Conservation (phyloP, 1,140 invertebrate species). For the Aphis gossypii region DNA sequence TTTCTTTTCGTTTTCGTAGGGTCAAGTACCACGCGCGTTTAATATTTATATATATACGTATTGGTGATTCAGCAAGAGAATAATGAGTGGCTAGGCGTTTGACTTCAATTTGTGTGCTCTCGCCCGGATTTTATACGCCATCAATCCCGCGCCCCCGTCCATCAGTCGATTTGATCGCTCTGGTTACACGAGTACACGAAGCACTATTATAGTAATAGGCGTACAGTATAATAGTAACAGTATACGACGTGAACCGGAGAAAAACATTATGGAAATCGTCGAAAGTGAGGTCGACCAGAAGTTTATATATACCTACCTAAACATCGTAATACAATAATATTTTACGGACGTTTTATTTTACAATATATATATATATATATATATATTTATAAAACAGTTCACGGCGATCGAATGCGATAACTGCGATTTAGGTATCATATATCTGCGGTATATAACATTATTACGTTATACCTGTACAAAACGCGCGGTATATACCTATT, state of each 20-base stretch:
- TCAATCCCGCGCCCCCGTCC: neutral
- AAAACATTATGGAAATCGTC: constrained; percentile 5
- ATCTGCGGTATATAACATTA: neutral
- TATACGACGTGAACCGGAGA: neutral
- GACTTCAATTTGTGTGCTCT: neutral
- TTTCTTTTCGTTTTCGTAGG: too few species aligned
- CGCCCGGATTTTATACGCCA: neutral
- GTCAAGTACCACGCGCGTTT: too few species aligned
- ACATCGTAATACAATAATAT: neutral
- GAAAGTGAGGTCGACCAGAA: neutral
- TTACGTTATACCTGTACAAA: neutral
- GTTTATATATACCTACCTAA: neutral
- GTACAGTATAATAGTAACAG: neutral
- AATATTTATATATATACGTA: neutral
- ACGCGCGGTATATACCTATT: neutral
- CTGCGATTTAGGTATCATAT: neutral
- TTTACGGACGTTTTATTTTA: neutral
- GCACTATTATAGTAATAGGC: neutral
- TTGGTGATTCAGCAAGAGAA: neutral
- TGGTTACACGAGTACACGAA: neutral
- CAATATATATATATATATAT: neutral
- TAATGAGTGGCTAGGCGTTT: neutral
- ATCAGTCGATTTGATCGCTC: neutral
- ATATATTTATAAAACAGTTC: neutral
- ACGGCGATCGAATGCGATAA: constrained; percentile 17